Evolutionary conservation across 2,113 vertebrate genomes (phyloP), one percentile per base, ranked within the genome.

Genomic region (Macrotus californicus): DNA sequence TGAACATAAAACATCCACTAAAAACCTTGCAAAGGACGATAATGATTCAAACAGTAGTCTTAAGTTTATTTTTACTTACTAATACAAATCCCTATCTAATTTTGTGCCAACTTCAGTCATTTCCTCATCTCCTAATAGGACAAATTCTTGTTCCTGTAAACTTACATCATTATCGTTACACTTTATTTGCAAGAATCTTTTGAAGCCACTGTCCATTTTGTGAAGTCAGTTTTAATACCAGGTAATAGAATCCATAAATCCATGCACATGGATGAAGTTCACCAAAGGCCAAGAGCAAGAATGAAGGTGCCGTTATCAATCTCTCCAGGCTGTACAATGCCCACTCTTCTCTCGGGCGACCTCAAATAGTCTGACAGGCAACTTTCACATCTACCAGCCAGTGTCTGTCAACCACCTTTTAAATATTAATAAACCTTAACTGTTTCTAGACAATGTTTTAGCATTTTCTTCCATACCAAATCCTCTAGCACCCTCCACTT

Each of bases 101-200:
- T 41, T 91, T n/a, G 11, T 66, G 19, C 54, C n/a, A 66, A 29
- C 41, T 76, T 48, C 91, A 93, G 12, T 59, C 54, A 91, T 89
- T 94, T 87, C 31, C 48, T 93, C 89, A 81, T 48, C 88, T 81
- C 64, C 39, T 4, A 89, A 75, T 26, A 43, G 73, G 41, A 67
- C 39, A 87, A 75, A 80, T 89, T 87, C 56, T 88, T 80, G 18
- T 87, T 85, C 48, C 61, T 86, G 2, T 76, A 86, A 54, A 85
- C 24, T 87, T 82, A 48, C 2, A 76, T 89, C 24, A 73, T 79
- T 79, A 85, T 59, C 26, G 31, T 75, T 82, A 82, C 31, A 94
- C 15, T 80, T 86, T 87, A 39, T 94, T 94, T 87, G 56, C 72
- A 87, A 90, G 19, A 93, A 76, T 56, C 64, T 93, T 95, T 92